Evolutionary conservation across 1,140 invertebrate species (phyloP).

Genomic region (Zaprionus gabonicus): DNA sequence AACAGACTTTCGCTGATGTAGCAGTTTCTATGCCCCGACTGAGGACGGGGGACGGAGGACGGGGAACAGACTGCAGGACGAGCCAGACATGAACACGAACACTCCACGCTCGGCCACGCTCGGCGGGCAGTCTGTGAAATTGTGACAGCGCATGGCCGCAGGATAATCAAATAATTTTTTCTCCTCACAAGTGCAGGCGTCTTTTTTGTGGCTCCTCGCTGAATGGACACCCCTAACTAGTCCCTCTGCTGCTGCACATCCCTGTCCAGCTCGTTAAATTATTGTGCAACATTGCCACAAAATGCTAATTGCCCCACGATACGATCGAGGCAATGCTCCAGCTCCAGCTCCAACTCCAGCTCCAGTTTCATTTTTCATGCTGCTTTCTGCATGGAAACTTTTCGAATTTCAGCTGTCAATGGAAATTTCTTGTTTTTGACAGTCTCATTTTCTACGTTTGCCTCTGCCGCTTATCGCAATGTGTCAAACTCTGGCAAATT

Average conservation of each 20-base stretch:
- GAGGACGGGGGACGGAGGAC: slow-evolving; percentile 1
- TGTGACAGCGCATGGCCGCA: slow-evolving; percentile 82
- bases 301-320: slow-evolving; percentile 81
- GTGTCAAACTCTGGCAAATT: slow-evolving; percentile 65
- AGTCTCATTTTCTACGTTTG: slow-evolving; percentile 55
- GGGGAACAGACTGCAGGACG: slow-evolving; percentile 1
- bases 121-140: slow-evolving; percentile 78
- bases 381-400: slow-evolving; percentile 45
- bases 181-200: slow-evolving; percentile 45
- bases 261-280: slow-evolving; percentile 61
- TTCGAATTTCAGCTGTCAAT: slow-evolving; percentile 76
- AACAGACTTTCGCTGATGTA: slow-evolving; percentile 83
- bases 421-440: slow-evolving; percentile 69
- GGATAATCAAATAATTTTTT: slow-evolving; percentile 83
- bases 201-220: slow-evolving; percentile 48
- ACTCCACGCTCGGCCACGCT: slow-evolving; percentile 50
- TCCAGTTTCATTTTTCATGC: slow-evolving; percentile 8
- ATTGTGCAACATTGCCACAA: slow-evolving; percentile 80
- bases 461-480: slow-evolving; percentile 55
- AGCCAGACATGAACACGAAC: slow-evolving; percentile 10
- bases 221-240: slow-evolving; percentile 31
- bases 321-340: slow-evolving; percentile 59
- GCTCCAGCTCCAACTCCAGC: slow-evolving; percentile 11
- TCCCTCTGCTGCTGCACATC: neutral
- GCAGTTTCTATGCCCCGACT: slow-evolving; percentile 63